A percentile compares a stretch with the other conserved stretches of the same genome.
Evolutionary conservation across 2,113 vertebrate genomes (phyloP).

Genomic region (Istiophorus platypterus): DNA sequence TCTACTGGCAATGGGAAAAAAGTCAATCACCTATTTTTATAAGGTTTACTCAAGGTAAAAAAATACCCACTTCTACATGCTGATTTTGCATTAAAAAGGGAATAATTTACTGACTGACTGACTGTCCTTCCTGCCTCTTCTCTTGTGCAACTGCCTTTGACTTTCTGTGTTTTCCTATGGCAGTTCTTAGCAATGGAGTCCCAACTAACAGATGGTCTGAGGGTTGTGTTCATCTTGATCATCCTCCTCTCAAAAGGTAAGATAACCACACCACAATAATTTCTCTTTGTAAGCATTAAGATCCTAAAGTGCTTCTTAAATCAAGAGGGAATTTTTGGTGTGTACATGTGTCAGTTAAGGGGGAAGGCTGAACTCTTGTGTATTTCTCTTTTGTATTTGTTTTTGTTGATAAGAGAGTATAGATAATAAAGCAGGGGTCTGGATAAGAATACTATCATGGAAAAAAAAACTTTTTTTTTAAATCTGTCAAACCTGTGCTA

Average conservation of each 20-base stretch:
- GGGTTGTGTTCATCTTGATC: slow-evolving; percentile 44
- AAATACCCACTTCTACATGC: no score
- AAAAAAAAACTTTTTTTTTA: slow-evolving; percentile 15
- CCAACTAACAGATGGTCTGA: slow-evolving; percentile 11
- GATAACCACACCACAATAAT: neutral
- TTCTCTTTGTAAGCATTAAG: neutral
- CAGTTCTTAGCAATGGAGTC: slow-evolving; percentile 45
- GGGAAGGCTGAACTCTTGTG: no score
- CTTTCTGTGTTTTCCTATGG: slow-evolving; percentile 3
- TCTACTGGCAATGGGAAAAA: no score
- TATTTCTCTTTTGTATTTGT: no score
- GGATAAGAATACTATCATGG: slow-evolving; percentile 54
- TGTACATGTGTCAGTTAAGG: no score
- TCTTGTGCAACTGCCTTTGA: slow-evolving; percentile 14
- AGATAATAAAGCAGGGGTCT: slow-evolving; percentile 50
- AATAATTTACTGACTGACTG: neutral
- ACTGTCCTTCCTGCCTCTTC: neutral
- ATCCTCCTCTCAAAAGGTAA: slow-evolving; percentile 58
- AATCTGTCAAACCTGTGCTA: slow-evolving; percentile 23
- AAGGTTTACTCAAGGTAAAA: no score
- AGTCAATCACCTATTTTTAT: no score
- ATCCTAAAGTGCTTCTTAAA: neutral
- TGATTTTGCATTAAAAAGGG: no score
- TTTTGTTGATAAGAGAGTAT: slow-evolving; percentile 58
- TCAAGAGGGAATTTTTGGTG: no score